phyloP scores from a whole-genome alignment of 53 echinoderm and acorn worm species.

The Astropecten irregularis region DNA sequence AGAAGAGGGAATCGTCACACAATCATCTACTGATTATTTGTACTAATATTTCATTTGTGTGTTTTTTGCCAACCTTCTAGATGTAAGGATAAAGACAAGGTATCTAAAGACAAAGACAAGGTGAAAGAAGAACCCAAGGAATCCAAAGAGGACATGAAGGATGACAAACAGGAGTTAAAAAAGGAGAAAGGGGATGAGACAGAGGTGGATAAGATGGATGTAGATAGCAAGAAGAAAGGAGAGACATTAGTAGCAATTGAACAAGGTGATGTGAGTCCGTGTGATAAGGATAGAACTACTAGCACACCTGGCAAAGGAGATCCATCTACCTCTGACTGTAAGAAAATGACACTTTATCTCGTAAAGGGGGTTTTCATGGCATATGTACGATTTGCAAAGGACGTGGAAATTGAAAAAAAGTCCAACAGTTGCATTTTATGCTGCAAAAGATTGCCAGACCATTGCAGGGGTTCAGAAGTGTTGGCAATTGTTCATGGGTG shows the following conservation, averaged over 20 bases:
- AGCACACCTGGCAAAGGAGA: slow-evolving; percentile 40
- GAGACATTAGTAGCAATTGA: not conserved
- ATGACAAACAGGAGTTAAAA: slow-evolving; percentile 46
- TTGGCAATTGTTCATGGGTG: too few relatives aligned
- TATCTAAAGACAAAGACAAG: slow-evolving; percentile 24
- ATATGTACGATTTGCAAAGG: not conserved
- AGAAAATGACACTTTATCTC: not conserved
- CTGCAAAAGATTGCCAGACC: too few relatives aligned
- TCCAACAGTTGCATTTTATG: too few relatives aligned
- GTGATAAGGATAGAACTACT: slow-evolving; percentile 59
- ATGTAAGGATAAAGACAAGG: slow-evolving; percentile 37
- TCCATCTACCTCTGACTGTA: slow-evolving; percentile 29
- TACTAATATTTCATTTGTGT: too few relatives aligned
- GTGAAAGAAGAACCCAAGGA: slow-evolving; percentile 33
- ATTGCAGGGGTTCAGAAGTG: too few relatives aligned
- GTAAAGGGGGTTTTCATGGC: too few relatives aligned
- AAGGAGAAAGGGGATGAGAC: slow-evolving; percentile 49
- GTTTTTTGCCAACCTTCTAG: not conserved
- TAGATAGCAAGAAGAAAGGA: slow-evolving; percentile 29
- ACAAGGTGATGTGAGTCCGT: slow-evolving; percentile 30
- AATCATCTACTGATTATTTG: too few relatives aligned
- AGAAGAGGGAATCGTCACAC: too few relatives aligned
- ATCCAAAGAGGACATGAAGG: not conserved
- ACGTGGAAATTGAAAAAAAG: too few relatives aligned
- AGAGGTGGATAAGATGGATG: slow-evolving; percentile 16